Base-by-base conservation (phyloP, 2,888 invertebrate species). In the Bedellia somnulentella region DNA sequence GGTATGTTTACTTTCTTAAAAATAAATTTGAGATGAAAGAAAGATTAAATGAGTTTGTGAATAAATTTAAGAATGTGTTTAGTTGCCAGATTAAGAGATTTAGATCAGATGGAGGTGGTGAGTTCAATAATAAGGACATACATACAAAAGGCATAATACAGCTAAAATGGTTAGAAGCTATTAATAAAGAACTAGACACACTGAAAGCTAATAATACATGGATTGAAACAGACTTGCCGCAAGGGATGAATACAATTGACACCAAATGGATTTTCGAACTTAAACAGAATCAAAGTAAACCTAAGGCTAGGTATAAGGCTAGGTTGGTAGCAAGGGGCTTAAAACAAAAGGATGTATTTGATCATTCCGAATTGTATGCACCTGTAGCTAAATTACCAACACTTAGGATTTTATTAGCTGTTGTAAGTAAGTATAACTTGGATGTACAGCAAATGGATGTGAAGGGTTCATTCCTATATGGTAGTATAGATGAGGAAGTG, bases 181-280 rank as follows among this genome's bases (percentile, higher is more conserved):
- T 1, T 3, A 4, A 44, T 3, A 32, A 39, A 0, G 30, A 29
- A 8, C 5, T 18, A 9, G 5, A 6, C 9, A 18, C 5, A 18
- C 5, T 18, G 18, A 29, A 43, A 6, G 46, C 47, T 0, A 49
- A n/a, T 47, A 29, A 8, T 25, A 8, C 47, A 48, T 42, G 45
- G 49, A 15, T 14, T 23, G 23, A 45, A 45, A 15, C 46, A 42
- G 1, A 43, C 46, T 1, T 50, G 49, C 16, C 45, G 46, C 0
- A 45, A 47, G 1, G 18, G 5, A 8, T 6, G n/a, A n/a, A n/a
- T n/a, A n/a, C n/a, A n/a, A n/a, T n/a, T n/a, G n/a, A n/a, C n/a
- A n/a, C n/a, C n/a, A 18, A 18, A 8, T 18, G 18, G 18, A 8
- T 18, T 6, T 18, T 18, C 18, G 8, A 18, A 8, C 5, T 18